Conservation (phyloP, 2,797 vertebrate genomes). For the Thalassophryne amazonica region DNA sequence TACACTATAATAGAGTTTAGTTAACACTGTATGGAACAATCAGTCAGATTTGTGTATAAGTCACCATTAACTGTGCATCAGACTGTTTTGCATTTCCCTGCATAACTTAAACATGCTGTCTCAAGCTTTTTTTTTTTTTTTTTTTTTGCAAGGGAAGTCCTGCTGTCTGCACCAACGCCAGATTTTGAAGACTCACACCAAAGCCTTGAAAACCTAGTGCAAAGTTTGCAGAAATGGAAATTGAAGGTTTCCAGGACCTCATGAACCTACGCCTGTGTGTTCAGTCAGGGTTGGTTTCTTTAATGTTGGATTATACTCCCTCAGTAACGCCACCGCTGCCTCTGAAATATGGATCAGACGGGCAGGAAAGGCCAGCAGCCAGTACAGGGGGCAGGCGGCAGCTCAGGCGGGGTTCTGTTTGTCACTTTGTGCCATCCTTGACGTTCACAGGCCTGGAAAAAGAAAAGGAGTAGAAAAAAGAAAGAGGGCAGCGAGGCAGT, state of each 20-base stretch:
- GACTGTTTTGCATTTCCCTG: conserved; percentile 3
- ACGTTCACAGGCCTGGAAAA: conserved; percentile 57
- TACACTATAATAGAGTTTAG: too few relatives aligned
- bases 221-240: conserved; percentile 63
- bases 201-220: conserved; percentile 48
- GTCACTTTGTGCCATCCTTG: conserved; percentile 59
- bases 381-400: conserved; percentile 67
- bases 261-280: conserved; percentile 58
- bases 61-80: conserved; percentile 2
- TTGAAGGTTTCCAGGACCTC: conserved; percentile 70
- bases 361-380: conserved; percentile 74
- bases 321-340: conserved; percentile 64
- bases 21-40: too few relatives aligned
- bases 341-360: conserved; percentile 80
- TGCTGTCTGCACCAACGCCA: conserved; percentile 35
- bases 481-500: not conserved
- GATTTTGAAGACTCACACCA: conserved; percentile 38
- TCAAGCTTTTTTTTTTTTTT: conserved; percentile 24
- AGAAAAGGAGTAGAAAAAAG: conserved; percentile 19
- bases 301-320: conserved; percentile 77
- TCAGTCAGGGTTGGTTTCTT: conserved; percentile 56
- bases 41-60: too few relatives aligned
- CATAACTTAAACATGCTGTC: conserved; percentile 23
- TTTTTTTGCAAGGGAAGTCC: conserved; percentile 24
- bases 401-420: conserved; percentile 43